Evolutionary conservation across 2,888 invertebrate genomes (phyloP).

Genomic region (Nesidiocoris tenuis): DNA sequence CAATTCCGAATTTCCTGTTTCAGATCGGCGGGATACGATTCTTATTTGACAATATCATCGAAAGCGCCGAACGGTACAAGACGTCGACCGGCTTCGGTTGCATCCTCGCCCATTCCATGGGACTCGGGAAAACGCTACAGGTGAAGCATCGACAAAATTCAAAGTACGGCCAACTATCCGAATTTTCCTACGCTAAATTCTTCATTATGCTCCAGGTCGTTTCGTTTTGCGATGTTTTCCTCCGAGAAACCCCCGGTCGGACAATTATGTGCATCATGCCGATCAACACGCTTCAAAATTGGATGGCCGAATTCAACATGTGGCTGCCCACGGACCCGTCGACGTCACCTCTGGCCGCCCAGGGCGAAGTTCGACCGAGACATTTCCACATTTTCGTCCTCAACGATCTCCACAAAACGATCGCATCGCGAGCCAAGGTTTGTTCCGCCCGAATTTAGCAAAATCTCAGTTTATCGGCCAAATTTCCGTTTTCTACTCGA

Average conservation of each 20-base stretch:
- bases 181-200: no score
- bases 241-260: conserved; percentile 83
- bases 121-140: conserved; percentile 96
- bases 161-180: no score
- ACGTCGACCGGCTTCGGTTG: conserved; percentile 93
- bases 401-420: conserved; percentile 91
- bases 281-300: conserved; percentile 91
- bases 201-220: conserved; percentile 72
- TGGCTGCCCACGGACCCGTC: conserved; percentile 79
- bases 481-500: background rate
- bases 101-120: conserved; percentile 98
- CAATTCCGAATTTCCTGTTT: no score
- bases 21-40: conserved; percentile 92
- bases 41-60: conserved; percentile 94
- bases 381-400: conserved; percentile 86
- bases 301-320: conserved; percentile 94
- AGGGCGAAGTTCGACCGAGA: conserved; percentile 71
- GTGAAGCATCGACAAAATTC: conserved; percentile 49
- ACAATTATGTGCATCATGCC: conserved; percentile 96
- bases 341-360: conserved; percentile 60
- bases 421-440: conserved; percentile 84
- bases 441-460: no score
- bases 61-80: conserved; percentile 84
- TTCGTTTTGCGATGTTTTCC: conserved; percentile 93
- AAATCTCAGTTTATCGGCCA: background rate